Percentiles rank a stretch among this genome's conserved stretches.
phyloP scores from a whole-genome alignment of 1,140 invertebrate genomes.

The Kradibia gibbosae region DNA sequence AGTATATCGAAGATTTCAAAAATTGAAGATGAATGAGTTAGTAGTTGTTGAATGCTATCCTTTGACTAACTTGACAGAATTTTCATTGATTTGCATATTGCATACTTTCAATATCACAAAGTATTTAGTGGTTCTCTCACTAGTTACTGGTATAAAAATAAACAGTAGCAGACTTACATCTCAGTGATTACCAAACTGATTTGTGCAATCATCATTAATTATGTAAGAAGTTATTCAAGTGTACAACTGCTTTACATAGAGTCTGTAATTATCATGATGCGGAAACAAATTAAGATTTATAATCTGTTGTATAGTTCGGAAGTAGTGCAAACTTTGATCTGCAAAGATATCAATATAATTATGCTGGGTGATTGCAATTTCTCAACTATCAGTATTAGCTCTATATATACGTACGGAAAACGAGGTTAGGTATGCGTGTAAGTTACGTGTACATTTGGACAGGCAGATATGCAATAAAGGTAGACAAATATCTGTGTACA shows the following conservation, averaged over 20 bases:
- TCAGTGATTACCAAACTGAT: constrained; percentile 8
- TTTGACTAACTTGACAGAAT: neutral
- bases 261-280: neutral
- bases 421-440: neutral
- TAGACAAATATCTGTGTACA: neutral
- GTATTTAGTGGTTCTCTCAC: neutral
- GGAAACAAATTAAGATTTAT: neutral
- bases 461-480: neutral
- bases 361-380: neutral
- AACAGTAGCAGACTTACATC: neutral
- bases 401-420: neutral
- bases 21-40: neutral
- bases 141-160: neutral
- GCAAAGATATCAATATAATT: constrained; percentile 18
- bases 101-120: neutral
- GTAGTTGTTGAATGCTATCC: neutral
- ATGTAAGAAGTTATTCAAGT: constrained; percentile 17
- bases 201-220: constrained; percentile 19
- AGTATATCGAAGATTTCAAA: neutral
- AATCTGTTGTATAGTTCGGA: neutral
- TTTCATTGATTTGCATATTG: neutral
- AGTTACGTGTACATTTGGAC: neutral
- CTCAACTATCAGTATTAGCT: neutral
- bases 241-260: neutral
- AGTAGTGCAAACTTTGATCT: constrained; percentile 9